These are phyloP conservation scores for Stenodema calcarata DNA, from an alignment of 2,888 invertebrate genomes.

Conservation along the genomic window DNA sequence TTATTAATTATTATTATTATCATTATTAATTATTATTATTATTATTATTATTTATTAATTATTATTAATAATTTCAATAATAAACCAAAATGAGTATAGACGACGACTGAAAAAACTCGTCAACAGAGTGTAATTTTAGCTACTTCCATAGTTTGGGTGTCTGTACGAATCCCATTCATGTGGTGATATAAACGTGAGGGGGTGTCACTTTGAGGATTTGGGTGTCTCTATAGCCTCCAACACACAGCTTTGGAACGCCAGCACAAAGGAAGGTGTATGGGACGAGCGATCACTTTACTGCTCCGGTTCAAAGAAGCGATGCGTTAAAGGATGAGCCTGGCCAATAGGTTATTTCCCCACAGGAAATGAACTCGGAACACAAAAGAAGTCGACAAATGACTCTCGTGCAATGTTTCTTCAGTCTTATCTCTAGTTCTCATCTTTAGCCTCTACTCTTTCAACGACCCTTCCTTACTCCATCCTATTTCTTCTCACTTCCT, in stretches of 20 bases:
- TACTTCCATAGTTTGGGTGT: too few species aligned
- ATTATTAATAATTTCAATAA: too few species aligned
- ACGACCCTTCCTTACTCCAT: not conserved
- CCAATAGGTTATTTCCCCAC: not conserved
- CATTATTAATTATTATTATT: too few species aligned
- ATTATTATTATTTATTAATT: too few species aligned
- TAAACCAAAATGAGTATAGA: too few species aligned
- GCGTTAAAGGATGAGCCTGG: not conserved
- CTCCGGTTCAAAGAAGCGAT: not conserved
- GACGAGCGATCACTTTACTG: not conserved
- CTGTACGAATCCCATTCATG: too few species aligned
- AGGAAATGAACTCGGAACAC: conserved; percentile 8
- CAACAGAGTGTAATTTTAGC: too few species aligned
- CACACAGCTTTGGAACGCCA: not conserved
- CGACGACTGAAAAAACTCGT: too few species aligned
- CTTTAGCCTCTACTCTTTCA: not conserved
- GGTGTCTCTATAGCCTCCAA: not conserved
- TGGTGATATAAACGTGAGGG: too few species aligned
- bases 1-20: too few species aligned
- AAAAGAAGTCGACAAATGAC: conserved; percentile 11
- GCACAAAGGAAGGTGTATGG: not conserved
- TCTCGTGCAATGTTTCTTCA: conserved; percentile 4
- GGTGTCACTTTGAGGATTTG: too few species aligned
- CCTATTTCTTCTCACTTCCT: not conserved
- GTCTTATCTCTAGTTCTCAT: not conserved